Conservation (phyloP, 2,888 invertebrate species). For the Palloptera scutellata region DNA sequence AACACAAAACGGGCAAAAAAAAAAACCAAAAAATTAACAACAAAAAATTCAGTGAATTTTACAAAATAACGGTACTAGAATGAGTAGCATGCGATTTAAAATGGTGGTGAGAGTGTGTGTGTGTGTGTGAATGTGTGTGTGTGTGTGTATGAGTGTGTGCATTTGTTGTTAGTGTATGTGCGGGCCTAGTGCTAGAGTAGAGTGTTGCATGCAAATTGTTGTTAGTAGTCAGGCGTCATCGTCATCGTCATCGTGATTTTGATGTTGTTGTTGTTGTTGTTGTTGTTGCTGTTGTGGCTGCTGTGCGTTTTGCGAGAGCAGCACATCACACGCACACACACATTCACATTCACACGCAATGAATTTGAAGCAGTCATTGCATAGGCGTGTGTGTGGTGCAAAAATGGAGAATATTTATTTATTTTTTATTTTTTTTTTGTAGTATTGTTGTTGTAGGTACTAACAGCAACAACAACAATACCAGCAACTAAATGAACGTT, state of each 20-base stretch:
- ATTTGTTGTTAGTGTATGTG: constrained; percentile 15
- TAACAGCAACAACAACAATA: constrained; percentile 16
- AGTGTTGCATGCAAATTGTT: constrained; percentile 2
- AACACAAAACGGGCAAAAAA: too few species aligned
- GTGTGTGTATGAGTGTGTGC: too few species aligned
- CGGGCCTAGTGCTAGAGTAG: constrained; percentile 14
- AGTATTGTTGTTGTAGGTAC: neutral
- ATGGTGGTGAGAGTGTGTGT: constrained; percentile 5
- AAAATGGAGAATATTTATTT: constrained; percentile 16
- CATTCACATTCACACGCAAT: constrained; percentile 33
- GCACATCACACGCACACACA: neutral
- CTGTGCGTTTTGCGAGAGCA: neutral
- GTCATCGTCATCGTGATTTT: neutral
- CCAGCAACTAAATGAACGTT: constrained; percentile 14
- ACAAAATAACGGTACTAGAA: constrained; percentile 22
- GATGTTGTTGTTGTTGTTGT: neutral
- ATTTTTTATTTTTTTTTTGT: too few species aligned
- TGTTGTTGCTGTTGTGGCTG: constrained; percentile 9
- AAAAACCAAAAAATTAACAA: too few species aligned
- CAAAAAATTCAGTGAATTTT: neutral
- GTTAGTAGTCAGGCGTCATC: neutral
- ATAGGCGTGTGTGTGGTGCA: constrained; percentile 10
- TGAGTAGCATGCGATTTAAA: constrained; percentile 14
- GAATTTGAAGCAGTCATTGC: constrained; percentile 38
- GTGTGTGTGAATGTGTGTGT: constrained; percentile 16